Percentiles rank a stretch among this genome's conserved stretches.
These are phyloP conservation scores for Echinometra lucunter DNA, from an alignment of 53 echinoderm and acorn worm genomes.

Conservation along the genomic window DNA sequence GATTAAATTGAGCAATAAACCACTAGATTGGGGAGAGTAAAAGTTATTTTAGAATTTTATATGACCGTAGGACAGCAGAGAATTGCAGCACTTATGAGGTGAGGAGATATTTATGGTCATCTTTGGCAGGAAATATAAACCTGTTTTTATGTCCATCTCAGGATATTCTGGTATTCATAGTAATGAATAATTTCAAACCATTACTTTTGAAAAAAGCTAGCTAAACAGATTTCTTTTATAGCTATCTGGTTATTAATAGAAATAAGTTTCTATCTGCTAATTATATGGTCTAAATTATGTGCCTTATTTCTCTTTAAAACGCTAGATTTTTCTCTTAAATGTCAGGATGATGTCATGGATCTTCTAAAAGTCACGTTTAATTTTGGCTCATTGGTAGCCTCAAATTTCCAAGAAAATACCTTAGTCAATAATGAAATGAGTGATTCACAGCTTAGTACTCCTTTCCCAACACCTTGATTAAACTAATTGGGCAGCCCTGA, in stretches of 20 bases:
- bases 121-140: slow-evolving; percentile 39
- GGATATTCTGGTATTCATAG: not conserved
- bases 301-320: not conserved
- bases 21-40: not conserved
- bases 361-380: not conserved
- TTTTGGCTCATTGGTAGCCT: not conserved
- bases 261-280: not conserved
- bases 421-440: not conserved
- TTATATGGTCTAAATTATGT: not conserved
- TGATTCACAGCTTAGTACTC: not conserved
- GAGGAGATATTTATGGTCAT: slow-evolving; percentile 43
- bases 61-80: not conserved
- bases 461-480: not conserved
- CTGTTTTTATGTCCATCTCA: not conserved
- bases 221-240: too few relatives aligned
- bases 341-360: not conserved
- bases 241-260: not conserved
- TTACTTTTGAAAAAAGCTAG: not conserved
- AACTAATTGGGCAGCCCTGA: not conserved
- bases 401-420: not conserved
- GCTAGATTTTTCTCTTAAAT: not conserved
- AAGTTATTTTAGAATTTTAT: not conserved
- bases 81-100: not conserved
- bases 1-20: slow-evolving; percentile 28
- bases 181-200: not conserved